Evolutionary conservation across 2,797 vertebrate species (phyloP).

Genomic region (Loriculus beryllinus): DNA sequence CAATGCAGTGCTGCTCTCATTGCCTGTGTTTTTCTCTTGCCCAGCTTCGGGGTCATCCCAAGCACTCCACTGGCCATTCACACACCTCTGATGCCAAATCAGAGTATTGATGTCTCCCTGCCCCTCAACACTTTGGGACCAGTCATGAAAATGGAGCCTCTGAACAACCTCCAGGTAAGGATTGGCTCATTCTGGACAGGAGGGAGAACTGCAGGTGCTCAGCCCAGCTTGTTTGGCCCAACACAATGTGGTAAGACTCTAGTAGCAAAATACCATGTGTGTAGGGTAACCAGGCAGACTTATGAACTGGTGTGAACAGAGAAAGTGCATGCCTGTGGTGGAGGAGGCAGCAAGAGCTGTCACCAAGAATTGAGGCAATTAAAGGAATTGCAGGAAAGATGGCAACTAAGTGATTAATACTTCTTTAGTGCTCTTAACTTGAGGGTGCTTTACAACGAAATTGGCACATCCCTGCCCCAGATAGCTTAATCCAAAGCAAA

Average conservation of each 20-base stretch:
- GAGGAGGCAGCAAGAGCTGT: background rate
- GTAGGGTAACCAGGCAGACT: background rate
- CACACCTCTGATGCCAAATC: constrained; percentile 96
- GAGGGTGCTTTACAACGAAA: background rate
- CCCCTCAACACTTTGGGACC: constrained; percentile 96
- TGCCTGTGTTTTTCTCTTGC: background rate
- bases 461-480: background rate
- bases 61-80: constrained; percentile 92
- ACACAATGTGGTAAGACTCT: accelerated
- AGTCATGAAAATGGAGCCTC: constrained; percentile 99
- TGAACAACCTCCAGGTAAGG: constrained; percentile 96
- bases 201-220: background rate
- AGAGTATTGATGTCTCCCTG: constrained; percentile 93
- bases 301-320: background rate
- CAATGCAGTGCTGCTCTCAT: background rate
- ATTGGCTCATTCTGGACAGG: accelerated
- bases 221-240: background rate
- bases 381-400: background rate
- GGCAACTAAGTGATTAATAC: constrained; percentile 15
- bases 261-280: accelerated
- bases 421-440: constrained; percentile 6
- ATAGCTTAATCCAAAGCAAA: background rate
- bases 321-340: background rate
- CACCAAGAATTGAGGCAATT: background rate
- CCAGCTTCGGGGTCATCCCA: constrained; percentile 93